Base-by-base conservation (phyloP, 2,888 invertebrate genomes). In the Rotaria macrura region DNA sequence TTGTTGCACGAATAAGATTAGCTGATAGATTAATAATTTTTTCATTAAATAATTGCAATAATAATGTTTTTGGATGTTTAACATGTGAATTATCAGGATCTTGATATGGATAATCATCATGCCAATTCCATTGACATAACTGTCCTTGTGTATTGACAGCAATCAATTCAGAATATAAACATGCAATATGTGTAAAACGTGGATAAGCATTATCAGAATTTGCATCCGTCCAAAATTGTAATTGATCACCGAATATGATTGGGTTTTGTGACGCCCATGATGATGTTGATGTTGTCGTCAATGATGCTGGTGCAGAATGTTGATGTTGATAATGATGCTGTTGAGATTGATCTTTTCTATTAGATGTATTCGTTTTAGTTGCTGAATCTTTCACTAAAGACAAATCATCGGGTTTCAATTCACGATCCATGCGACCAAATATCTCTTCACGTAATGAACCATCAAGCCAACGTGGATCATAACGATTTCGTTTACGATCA, bases 91-190 rank as follows among this genome's bases (percentile, higher is more conserved):
- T 87, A 83, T 84, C 40, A 17, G 43, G 72, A 91, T 74, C 74
- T 55, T 94, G 93, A 90, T 94, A 94, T 96, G 0, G 96, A 95
- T 89, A 97, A 23, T 88, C 86, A 89, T 97, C 97, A 85, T 93
- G 93, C 99, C 99, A 99, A 88, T 94, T 94, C 99, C 99, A 99
- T 90, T 97, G 96, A 91, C 96, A 95, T 85, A 99, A 91, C 89
- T 95, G 95, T 10, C 97, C 97, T 88, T 93, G 94, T 43, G 93
- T 93, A 14, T 95, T 95, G 85, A 99, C 92, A 3, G 95, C 98
- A 88, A 98, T 94, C 88, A 99, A 93, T 91, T 99, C 98, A 87
- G 96, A 96, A 90, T 96, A 94, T 86, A 97, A 93, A 20, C 96
- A 94, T 40, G 95, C 95, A 88, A 99, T 97, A 89, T 95, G 94